Evolutionary conservation across 1,140 invertebrate genomes (phyloP), one percentile per base, ranked within the genome.

Genomic region (Hetaerina americana): DNA sequence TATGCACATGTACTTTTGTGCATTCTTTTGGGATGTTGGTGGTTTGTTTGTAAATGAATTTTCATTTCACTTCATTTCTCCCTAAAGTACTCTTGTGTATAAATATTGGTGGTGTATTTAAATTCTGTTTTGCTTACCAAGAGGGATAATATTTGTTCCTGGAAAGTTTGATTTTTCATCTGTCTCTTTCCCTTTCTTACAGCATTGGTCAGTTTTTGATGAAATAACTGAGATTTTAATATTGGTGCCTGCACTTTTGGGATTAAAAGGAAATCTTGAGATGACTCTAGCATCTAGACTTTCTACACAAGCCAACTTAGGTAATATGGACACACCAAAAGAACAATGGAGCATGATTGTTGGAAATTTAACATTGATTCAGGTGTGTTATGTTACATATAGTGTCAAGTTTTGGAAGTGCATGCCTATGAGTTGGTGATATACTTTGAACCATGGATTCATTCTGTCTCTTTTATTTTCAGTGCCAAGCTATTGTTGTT

Each of bases 221-320:
- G 81, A 90, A 76, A 88, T 98, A 18, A 89, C 90, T 5, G 95
- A 97, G 83, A 87, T 97, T 18, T 94, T 96, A 76, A 96, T 98
- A 75, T 81, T 98, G 72, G 94, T 98, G 24, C 95, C 96, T 67
- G 92, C 96, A 6, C 82, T 99, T n/a, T 82, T 98, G 40, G 96
- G 96, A 1, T 82, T 98, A 5, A 98, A 99, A 83, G 96, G 95
- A 25, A 98, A 98, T 82, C 82, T 98, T 73, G 96, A 98, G 83
- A 99, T 98, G 96, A 98, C 96, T 0, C 83, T 99, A 71, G 95
- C 96, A 0, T 95, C 94, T 0, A 84, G 96, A 29, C 84, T 99
- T 0, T 97, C 95, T 1, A 97, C 94, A 0, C 91, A 94, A 77
- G 90, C 92, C 1, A 93, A 94, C 82, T 80, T 94, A 72, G 92